phyloP scores from a whole-genome alignment of 2,113 vertebrate genomes.

The Silurus asotus region DNA sequence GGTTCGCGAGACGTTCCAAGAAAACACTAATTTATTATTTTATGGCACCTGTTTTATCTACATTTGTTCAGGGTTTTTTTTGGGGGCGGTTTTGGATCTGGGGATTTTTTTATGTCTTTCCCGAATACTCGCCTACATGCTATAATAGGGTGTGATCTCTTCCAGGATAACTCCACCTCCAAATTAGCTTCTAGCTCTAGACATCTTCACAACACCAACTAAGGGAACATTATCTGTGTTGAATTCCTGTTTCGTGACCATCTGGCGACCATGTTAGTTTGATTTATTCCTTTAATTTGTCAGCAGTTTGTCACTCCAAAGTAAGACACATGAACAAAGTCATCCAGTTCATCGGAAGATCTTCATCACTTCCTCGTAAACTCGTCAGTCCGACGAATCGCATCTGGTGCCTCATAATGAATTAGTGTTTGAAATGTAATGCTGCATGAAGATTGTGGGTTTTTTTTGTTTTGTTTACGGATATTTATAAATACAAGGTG shows the following conservation, averaged over 20 bases:
- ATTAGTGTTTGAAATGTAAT: not conserved
- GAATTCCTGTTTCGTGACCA: not conserved
- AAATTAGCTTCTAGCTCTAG: no score
- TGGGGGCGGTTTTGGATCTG: not conserved
- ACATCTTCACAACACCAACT: not conserved
- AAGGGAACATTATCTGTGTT: no score
- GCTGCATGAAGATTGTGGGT: not conserved
- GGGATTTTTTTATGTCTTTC: not conserved
- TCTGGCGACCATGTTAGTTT: not conserved
- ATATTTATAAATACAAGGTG: not conserved
- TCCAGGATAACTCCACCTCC: not conserved
- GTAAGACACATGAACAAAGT: not conserved
- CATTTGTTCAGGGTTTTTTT: not conserved
- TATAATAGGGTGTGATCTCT: not conserved
- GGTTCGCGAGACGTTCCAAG: not conserved
- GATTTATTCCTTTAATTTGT: not conserved
- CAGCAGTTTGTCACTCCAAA: not conserved
- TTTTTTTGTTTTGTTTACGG: not conserved
- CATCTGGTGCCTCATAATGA: conserved; percentile 18
- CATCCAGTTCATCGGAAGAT: conserved; percentile 14
- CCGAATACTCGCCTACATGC: not conserved
- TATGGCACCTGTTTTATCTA: not conserved
- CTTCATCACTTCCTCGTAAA: conserved; percentile 19
- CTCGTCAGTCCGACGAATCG: not conserved
- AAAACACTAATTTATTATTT: not conserved